Evolutionary conservation across 1,140 invertebrate species (phyloP).

Genomic region (Dreissena polymorpha): DNA sequence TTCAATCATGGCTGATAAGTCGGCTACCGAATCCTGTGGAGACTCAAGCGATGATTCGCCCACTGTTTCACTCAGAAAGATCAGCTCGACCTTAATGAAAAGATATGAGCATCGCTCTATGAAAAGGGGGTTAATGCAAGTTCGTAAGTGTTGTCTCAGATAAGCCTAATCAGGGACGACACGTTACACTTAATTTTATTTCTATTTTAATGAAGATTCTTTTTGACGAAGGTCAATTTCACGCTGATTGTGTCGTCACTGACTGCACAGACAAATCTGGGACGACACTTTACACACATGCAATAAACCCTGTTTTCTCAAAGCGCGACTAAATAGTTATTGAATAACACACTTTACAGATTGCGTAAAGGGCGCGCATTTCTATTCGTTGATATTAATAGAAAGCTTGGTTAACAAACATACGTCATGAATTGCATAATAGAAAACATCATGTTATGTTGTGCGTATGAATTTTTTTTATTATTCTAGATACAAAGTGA

Average conservation of each 20-base stretch:
- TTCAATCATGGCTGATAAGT: slow-evolving; percentile 38
- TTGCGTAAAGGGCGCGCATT: too few species aligned
- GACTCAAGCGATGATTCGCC: slow-evolving; percentile 14
- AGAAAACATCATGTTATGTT: too few species aligned
- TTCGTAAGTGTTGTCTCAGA: background rate
- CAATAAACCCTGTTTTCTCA: too few species aligned
- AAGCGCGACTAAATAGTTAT: too few species aligned
- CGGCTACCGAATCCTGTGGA: slow-evolving; percentile 4
- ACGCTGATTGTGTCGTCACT: background rate
- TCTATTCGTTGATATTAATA: too few species aligned
- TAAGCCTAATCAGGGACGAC: background rate
- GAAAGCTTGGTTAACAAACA: too few species aligned
- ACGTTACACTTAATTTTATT: background rate
- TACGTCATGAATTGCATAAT: too few species aligned
- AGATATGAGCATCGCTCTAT: background rate
- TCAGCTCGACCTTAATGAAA: slow-evolving; percentile 14
- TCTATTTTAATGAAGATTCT: background rate
- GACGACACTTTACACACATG: too few species aligned
- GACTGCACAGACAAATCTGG: too few species aligned
- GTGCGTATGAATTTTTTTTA: too few species aligned
- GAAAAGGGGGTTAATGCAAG: background rate
- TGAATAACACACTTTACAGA: too few species aligned
- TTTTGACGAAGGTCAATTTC: background rate
- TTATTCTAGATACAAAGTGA: too few species aligned
- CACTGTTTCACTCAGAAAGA: background rate